Conservation (phyloP, 2,113 vertebrate genomes). For the Vulpes lagopus region DNA sequence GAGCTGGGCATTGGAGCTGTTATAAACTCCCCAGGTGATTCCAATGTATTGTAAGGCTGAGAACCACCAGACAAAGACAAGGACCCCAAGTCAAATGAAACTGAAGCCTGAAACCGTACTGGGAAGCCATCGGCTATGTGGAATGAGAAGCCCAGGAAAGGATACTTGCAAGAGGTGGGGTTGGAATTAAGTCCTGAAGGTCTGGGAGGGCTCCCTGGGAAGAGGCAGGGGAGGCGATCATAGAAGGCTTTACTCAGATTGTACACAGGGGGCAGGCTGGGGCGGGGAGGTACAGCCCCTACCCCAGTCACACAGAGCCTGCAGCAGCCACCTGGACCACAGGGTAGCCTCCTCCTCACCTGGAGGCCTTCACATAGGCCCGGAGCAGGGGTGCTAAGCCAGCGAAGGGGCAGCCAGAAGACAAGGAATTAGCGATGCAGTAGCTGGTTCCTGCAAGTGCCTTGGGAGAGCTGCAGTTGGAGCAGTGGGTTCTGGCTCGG, state of each 20-base stretch:
- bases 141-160: neutral
- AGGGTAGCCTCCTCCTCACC: neutral
- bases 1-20: neutral
- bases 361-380: neutral
- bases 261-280: accelerated
- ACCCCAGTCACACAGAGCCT: neutral
- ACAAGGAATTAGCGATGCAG: accelerated
- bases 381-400: neutral
- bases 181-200: neutral
- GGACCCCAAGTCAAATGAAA: neutral
- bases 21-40: neutral
- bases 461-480: accelerated
- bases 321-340: neutral
- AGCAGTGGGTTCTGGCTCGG: neutral
- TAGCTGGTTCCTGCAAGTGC: neutral
- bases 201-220: neutral
- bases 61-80: neutral
- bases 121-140: neutral
- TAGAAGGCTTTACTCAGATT: neutral
- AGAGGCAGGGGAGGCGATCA: neutral
- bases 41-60: neutral
- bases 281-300: neutral
- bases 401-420: neutral
- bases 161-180: neutral
- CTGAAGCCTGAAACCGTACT: neutral